These are phyloP conservation scores for Chaetodon trifasciatus DNA, from an alignment of 2,797 vertebrate genomes.

Conservation along the genomic window DNA sequence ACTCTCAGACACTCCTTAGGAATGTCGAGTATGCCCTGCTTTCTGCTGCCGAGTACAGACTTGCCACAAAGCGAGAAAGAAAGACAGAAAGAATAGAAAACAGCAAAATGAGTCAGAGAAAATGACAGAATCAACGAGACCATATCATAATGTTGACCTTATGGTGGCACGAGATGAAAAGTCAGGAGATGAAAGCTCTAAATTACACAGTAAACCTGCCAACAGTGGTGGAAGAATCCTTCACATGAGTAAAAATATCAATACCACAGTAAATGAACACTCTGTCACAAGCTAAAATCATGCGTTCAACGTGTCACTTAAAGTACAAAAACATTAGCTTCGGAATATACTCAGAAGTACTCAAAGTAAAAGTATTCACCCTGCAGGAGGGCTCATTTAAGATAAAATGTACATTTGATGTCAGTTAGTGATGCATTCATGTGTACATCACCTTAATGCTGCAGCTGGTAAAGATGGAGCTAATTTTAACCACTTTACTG, in stretches of 20 bases:
- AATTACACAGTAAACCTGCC: not conserved
- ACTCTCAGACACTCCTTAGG: constrained; percentile 78
- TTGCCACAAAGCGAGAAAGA: constrained; percentile 62
- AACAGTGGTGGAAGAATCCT: not conserved
- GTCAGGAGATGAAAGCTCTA: not conserved
- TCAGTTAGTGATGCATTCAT: too few species aligned
- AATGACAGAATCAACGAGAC: not conserved
- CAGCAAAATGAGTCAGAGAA: not conserved
- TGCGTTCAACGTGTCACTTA: not conserved
- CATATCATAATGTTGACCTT: not conserved
- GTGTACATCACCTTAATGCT: not conserved
- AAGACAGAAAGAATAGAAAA: constrained; percentile 21
- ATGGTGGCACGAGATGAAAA: constrained; percentile 1
- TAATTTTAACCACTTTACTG: too few species aligned
- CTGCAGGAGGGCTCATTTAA: not conserved
- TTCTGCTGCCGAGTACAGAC: constrained; percentile 80
- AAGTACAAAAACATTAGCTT: not conserved
- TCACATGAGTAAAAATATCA: not conserved
- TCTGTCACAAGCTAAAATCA: not conserved
- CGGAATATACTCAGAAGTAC: too few species aligned
- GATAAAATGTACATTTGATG: not conserved
- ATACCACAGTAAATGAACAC: not conserved
- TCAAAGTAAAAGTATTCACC: not conserved
- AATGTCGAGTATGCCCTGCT: constrained; percentile 81
- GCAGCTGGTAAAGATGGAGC: not conserved